A percentile compares a stretch with the other conserved stretches of the same genome.
Evolutionary conservation across 2,888 invertebrate species (phyloP).

Genomic region (Auanema freiburgensis): DNA sequence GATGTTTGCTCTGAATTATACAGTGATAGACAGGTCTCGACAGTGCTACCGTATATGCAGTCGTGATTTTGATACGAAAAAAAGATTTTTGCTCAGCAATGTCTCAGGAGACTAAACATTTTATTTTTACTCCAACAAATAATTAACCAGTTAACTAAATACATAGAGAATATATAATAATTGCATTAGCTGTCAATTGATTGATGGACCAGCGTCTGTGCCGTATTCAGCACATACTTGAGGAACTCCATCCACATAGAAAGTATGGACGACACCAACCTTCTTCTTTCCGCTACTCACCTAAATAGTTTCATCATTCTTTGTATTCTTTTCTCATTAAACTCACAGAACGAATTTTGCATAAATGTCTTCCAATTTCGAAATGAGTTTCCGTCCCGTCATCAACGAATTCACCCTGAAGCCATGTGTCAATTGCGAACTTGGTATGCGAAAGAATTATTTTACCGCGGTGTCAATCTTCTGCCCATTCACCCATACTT

Average conservation of each 20-base stretch:
- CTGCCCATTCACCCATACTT: constrained; percentile 78
- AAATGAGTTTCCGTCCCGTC: constrained; percentile 84
- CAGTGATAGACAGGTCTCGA: too few species aligned
- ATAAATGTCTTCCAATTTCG: constrained; percentile 68
- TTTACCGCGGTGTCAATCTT: constrained; percentile 74
- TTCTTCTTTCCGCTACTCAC: constrained; percentile 62
- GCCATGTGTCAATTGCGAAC: constrained; percentile 28
- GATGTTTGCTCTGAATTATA: too few species aligned
- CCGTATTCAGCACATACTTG: constrained; percentile 2
- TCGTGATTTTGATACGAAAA: too few species aligned
- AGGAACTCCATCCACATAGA: constrained; percentile 46
- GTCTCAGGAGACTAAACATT: too few species aligned
- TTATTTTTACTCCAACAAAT: too few species aligned
- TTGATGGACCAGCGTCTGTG: too few species aligned
- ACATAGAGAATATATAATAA: too few species aligned
- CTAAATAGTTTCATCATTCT: constrained; percentile 4
- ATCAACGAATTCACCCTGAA: constrained; percentile 79
- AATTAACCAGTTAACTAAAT: too few species aligned
- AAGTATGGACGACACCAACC: constrained; percentile 68
- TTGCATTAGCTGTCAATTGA: too few species aligned
- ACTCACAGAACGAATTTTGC: constrained; percentile 39
- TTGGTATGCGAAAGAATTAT: constrained; percentile 8
- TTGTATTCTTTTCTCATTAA: too few species aligned
- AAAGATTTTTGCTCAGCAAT: too few species aligned
- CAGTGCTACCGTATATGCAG: too few species aligned